Evolutionary conservation across 1,140 invertebrate genomes (phyloP), one percentile per base, ranked within the genome.

Genomic region (Drosophila ironensis): DNA sequence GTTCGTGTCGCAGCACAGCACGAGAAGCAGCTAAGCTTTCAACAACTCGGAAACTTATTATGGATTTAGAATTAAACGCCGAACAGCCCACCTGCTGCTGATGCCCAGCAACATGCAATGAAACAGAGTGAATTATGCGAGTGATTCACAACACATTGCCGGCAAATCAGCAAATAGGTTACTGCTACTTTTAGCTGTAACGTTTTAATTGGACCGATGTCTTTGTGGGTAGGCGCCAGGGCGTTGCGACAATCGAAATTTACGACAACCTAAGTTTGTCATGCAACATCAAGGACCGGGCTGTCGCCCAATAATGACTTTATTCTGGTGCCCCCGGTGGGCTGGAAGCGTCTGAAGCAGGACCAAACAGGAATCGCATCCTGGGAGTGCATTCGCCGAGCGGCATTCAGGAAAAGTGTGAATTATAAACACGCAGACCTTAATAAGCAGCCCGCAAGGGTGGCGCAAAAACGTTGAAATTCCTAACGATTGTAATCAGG

Each of bases 351-450:
- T 19, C 24, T 25, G 24, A n/a, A 41, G 9, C n/a, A 14, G 11
- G 30, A 9, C 16, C 48, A 9, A 30, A 30, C 2, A 11, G 28
- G 28, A 12, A 9, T 30, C 5, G 28, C 7, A 11, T 14, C 4
- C 30, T 12, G 30, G 30, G 14, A 69, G 69, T 69, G 66, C 66
- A 69, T 44, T 69, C 64, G 35, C 33, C 50, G 51, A 56, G 7
- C 40, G 63, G 37, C 76, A 61, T 81, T 82, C 68, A 77, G 52
- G 37, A 73, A 41, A 82, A 82, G 77, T 82, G 77, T 82, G 72
- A 82, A 84, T 82, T 82, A 84, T 72, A 84, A 84, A 77, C 77
- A 82, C 77, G 77, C 77, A 77, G 80, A 47, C 54, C 40, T 54
- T 78, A 77, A 78, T 78, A 80, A 69, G 40, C 35, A 37, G 30